Evolutionary conservation across 1,140 invertebrate genomes (phyloP).

Genomic region (Leptopilina clavipes): DNA sequence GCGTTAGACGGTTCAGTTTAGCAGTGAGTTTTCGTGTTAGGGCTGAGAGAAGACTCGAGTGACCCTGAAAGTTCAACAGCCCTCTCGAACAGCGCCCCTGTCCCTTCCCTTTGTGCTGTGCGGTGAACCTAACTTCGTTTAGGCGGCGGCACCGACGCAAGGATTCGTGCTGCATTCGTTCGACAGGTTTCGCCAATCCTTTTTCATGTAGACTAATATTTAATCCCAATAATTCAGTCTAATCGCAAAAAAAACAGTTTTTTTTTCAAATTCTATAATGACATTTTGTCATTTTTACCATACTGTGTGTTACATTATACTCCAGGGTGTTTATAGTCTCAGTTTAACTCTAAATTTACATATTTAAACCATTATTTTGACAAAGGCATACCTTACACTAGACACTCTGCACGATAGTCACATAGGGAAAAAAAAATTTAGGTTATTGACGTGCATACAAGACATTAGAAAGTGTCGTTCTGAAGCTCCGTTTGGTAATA

Average conservation of each 20-base stretch:
- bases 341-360: too few species aligned
- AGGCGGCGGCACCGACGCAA: conserved; percentile 46
- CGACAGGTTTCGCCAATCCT: conserved; percentile 40
- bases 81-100: conserved; percentile 60
- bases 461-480: too few species aligned
- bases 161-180: conserved; percentile 37
- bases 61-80: conserved; percentile 73
- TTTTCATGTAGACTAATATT: conserved; percentile 15
- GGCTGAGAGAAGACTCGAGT: conserved; percentile 52
- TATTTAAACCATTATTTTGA: too few species aligned
- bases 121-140: conserved; percentile 62
- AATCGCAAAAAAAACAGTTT: too few species aligned
- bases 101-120: conserved; percentile 53
- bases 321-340: too few species aligned
- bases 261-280: too few species aligned
- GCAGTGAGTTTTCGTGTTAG: conserved; percentile 62
- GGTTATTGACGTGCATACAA: too few species aligned
- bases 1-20: conserved; percentile 53
- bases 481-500: too few species aligned
- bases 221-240: conserved; percentile 4
- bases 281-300: neutral
- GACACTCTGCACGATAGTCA: too few species aligned
- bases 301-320: too few species aligned
- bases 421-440: too few species aligned
- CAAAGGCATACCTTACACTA: too few species aligned